phyloP scores from a whole-genome alignment of 2,113 vertebrate genomes.

The Ascaphus truei region DNA sequence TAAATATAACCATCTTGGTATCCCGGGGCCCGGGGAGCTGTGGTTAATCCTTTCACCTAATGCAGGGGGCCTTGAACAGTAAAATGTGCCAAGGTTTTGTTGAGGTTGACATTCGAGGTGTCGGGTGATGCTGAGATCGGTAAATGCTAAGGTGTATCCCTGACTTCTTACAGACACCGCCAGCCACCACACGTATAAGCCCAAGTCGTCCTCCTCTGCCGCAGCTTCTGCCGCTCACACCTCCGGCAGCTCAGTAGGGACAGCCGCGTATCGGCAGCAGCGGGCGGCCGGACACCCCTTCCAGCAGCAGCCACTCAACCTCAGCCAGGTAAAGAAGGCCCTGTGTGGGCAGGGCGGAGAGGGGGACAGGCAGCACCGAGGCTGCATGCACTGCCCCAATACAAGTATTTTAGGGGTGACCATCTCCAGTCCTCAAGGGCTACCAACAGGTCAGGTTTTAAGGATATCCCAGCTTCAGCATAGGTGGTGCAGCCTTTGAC shows the following conservation, averaged over 20 bases:
- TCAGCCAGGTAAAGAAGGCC: conserved; percentile 83
- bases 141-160: too few relatives aligned
- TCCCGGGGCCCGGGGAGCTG: too few relatives aligned
- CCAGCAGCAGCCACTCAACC: conserved; percentile 96
- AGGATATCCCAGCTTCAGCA: too few relatives aligned
- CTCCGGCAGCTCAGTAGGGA: conserved; percentile 71
- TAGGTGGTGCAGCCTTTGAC: too few relatives aligned
- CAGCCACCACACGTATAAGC: conserved; percentile 89
- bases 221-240: conserved; percentile 83
- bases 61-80: too few relatives aligned
- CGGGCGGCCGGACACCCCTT: conserved; percentile 86
- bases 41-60: too few relatives aligned
- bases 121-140: too few relatives aligned
- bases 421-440: too few relatives aligned
- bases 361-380: not conserved
- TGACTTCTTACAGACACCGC: conserved; percentile 66
- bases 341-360: not conserved
- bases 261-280: conserved; percentile 84
- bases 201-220: conserved; percentile 85
- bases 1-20: too few relatives aligned
- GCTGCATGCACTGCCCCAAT: not conserved
- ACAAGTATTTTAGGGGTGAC: not conserved
- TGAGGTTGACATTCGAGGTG: too few relatives aligned
- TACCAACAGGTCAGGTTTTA: too few relatives aligned
- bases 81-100: too few relatives aligned